Conservation (phyloP, 2,797 vertebrate genomes). For the Allobates femoralis region DNA sequence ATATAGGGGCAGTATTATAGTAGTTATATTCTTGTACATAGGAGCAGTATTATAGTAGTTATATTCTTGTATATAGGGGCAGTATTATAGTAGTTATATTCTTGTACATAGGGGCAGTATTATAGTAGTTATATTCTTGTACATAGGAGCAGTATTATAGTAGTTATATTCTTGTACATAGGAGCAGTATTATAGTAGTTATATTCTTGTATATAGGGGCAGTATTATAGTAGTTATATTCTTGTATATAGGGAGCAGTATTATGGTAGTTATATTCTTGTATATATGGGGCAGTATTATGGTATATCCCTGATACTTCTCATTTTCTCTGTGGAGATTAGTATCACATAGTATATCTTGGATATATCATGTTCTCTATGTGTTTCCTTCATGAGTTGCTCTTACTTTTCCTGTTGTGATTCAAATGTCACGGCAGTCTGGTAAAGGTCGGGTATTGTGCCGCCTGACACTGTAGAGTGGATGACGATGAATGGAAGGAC, state of each 20-base stretch:
- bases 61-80: background rate
- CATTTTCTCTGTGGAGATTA: background rate
- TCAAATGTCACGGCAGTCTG: constrained; percentile 13
- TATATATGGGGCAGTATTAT: too few species aligned
- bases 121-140: constrained; percentile 9
- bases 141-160: background rate
- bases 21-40: constrained; percentile 6
- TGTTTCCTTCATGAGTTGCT: background rate
- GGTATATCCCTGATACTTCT: too few species aligned
- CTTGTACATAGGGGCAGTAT: background rate
- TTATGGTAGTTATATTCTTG: too few species aligned
- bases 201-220: too few species aligned
- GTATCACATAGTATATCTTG: background rate
- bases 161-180: background rate
- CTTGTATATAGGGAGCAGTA: too few species aligned
- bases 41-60: background rate
- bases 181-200: too few species aligned
- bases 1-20: background rate
- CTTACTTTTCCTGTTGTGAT: background rate
- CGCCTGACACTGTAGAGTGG: background rate
- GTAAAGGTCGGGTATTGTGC: constrained; percentile 24
- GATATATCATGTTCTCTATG: background rate
- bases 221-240: too few species aligned
- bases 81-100: constrained; percentile 7
- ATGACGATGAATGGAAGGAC: background rate